Percentiles rank a stretch among this genome's conserved stretches.
Conservation (phyloP, 2,888 invertebrate species). For the Elgonia sp. region DNA sequence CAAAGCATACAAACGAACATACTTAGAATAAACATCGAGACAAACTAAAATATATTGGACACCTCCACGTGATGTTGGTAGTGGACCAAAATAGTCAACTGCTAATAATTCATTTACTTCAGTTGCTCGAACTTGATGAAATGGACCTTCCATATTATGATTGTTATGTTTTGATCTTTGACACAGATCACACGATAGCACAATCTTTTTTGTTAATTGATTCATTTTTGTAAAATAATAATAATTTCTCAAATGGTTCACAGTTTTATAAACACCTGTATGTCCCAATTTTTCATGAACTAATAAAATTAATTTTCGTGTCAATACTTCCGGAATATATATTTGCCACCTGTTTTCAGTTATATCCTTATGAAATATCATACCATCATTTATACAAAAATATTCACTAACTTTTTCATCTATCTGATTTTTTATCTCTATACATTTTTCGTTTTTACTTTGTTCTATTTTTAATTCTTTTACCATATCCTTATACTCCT, state of each 20-base stretch:
- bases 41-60: slow-evolving; percentile 1
- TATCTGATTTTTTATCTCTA: background rate
- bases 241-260: background rate
- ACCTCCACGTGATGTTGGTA: background rate
- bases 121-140: slow-evolving; percentile 1
- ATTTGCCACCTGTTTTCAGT: slow-evolving; percentile 31
- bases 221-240: slow-evolving; percentile 16
- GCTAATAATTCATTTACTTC: slow-evolving; percentile 11
- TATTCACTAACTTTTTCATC: background rate
- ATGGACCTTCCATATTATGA: slow-evolving; percentile 4
- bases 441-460: slow-evolving; percentile 14
- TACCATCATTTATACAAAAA: slow-evolving; percentile 1
- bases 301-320: slow-evolving; percentile 26
- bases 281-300: slow-evolving; percentile 62
- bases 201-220: background rate
- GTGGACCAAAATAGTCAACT: background rate
- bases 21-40: slow-evolving; percentile 4
- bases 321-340: slow-evolving; percentile 43
- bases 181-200: slow-evolving; percentile 14
- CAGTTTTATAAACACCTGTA: slow-evolving; percentile 58
- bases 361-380: slow-evolving; percentile 5
- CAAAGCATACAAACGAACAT: background rate
- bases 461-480: slow-evolving; percentile 20
- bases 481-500: slow-evolving; percentile 10
- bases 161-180: background rate